These are phyloP conservation scores for Mohoua ochrocephala DNA, from an alignment of 2,113 vertebrate genomes.

Conservation along the genomic window DNA sequence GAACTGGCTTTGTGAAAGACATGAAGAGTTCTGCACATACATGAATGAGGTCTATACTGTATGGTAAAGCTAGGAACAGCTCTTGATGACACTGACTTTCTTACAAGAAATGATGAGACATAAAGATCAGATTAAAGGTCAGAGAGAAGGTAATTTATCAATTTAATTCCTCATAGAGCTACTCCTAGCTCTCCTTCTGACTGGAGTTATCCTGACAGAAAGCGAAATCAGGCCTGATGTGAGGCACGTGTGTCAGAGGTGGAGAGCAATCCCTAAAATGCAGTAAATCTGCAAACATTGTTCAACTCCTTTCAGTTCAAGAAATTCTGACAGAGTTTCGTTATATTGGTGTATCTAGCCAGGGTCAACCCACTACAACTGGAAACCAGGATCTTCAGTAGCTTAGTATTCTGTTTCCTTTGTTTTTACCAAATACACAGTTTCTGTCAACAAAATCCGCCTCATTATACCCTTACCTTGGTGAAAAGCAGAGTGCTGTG, in stretches of 20 bases:
- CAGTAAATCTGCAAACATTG: not conserved
- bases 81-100: not conserved
- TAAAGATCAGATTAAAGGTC: conserved; percentile 1
- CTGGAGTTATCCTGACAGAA: not conserved
- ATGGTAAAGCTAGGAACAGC: not conserved
- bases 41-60: not conserved
- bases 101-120: not conserved
- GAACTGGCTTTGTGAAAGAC: not conserved
- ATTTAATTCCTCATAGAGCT: not conserved
- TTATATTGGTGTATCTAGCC: not conserved
- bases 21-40: not conserved
- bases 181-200: not conserved
- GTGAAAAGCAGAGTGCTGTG: not conserved
- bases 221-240: not conserved
- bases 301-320: not conserved
- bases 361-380: not conserved
- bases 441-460: not conserved
- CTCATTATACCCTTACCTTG: not conserved
- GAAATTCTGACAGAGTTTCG: not conserved
- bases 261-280: not conserved
- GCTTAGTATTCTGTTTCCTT: not conserved
- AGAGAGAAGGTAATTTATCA: not conserved
- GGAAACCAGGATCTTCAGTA: not conserved
- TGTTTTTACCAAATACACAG: not conserved
- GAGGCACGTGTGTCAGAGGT: not conserved